Base-by-base conservation (phyloP, 2,113 vertebrate genomes). In the Cyanistes caeruleus region DNA sequence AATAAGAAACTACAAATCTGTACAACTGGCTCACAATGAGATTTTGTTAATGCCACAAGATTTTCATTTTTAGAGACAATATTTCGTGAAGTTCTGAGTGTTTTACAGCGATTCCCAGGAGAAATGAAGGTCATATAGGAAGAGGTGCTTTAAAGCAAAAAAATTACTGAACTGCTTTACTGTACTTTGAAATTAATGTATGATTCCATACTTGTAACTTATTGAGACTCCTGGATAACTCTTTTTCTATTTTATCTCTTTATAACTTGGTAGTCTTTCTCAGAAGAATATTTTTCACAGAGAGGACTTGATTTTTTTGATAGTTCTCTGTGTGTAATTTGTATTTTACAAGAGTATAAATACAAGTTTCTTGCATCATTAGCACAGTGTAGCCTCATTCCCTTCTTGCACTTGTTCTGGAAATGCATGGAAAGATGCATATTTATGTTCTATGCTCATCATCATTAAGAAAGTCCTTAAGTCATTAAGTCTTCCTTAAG, bases 21-120 rank as follows among this genome's bases (percentile, higher is more conserved):
- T 17, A 31, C 28, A 52, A n/a, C 5, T 53, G 30, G 3, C 11
- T 87, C 10, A 53, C 1, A 2, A 65, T 0, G 6, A 51, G 16
- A 25, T 49, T 78, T 39, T 72, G 8, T 21, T 75, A 22, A 49
- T 90, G 73, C 22, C 60, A 75, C 53, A 75, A 63, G 14, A 64
- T 63, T 58, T 67, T 69, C 2, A 35, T 28, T 96, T 91, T 81
- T 39, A 44, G 48, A 74, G 39, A 73, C 28, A 72, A 12, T 43
- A 72, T 52, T 78, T 77, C 3, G 0, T 35, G 74, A 87, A 46
- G 10, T 72, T 48, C 49, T 79, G 56, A 78, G 24, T 35, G 69
- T 86, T 92, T 79, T 76, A 56, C 55, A 91, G 51, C n/a, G 64
- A 37, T 77, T 60, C 55, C 15, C 21, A 33, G 25, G 43, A 84